Evolutionary conservation across 2,797 vertebrate genomes (phyloP), one percentile per base, ranked within the genome.

Genomic region (Pseudopleuronectes americanus): DNA sequence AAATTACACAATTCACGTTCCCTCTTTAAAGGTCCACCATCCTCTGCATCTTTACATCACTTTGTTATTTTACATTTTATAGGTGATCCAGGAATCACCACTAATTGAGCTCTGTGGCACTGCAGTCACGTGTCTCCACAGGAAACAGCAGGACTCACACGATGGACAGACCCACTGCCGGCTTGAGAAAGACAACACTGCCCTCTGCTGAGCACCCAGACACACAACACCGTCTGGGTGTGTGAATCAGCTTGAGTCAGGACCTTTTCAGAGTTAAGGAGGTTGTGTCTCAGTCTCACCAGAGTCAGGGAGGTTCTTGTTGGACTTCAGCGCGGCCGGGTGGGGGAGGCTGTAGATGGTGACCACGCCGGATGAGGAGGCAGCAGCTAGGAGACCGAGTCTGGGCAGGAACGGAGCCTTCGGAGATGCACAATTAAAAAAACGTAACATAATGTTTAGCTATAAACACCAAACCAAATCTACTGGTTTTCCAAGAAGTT

Each of bases 321-420:
- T 88, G 8, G 74, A 65, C 23, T 26, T 79, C 80, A 99, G 92
- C 47, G 94, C 94, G 1, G 92, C 90, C 0, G 96, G 96, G 77
- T 99, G 97, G 0, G 98, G 98, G 14, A 99, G 94, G 68, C 95
- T 94, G 81, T 97, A 98, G 3, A 99, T 88, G 55, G 93, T 89
- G 80, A 99, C 95, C 47, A 92, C 93, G 12, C 96, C 91, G 0
- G 90, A 94, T 0, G 97, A 98, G 68, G 95, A 94, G 51, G 96
- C 96, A 0, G 92, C 92, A 0, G 98, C 98, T 85, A 99, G 89
- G 28, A 99, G 93, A 43, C 97, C 98, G 84, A 99, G 87, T 0
- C 98, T 94, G 63, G 96, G 93, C 93, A 99, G 87, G 67, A 95
- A 93, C 0, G 95, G 95, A 57, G 88, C 89, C 88, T 90, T 38